These are phyloP conservation scores for Andinoacara biseriatus DNA, from an alignment of 2,113 vertebrate species.

Conservation along the genomic window DNA sequence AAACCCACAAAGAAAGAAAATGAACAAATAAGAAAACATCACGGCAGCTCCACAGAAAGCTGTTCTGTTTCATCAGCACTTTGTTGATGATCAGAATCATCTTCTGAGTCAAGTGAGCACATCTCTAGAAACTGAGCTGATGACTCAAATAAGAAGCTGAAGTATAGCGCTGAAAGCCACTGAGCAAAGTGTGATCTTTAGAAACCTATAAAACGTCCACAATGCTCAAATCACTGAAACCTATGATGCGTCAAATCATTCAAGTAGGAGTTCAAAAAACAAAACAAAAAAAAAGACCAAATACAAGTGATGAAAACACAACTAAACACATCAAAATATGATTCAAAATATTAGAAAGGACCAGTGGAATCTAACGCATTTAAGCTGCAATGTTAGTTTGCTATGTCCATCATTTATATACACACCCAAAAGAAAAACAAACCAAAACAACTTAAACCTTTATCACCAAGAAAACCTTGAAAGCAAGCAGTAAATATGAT, in stretches of 20 bases:
- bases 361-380: conserved; percentile 1
- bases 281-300: neutral
- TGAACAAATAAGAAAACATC: neutral
- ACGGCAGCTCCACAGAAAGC: neutral
- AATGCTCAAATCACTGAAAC: neutral
- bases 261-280: conserved; percentile 11
- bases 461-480: conserved; percentile 27
- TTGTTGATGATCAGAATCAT: neutral
- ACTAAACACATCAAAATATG: conserved; percentile 41
- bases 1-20: neutral
- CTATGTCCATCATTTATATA: conserved; percentile 2
- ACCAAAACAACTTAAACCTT: conserved; percentile 21
- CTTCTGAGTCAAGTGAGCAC: neutral
- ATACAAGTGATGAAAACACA: conserved; percentile 23
- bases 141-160: conserved; percentile 25
- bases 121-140: neutral
- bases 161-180: conserved; percentile 5
- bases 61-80: neutral
- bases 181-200: conserved; percentile 4
- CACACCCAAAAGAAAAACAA: neutral
- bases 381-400: conserved; percentile 22
- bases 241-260: conserved; percentile 17
- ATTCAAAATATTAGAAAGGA: conserved; percentile 23
- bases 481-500: conserved; percentile 54
- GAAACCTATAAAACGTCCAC: conserved; percentile 4